phyloP scores from a whole-genome alignment of 1,140 invertebrate genomes.

The Drosophila nigromelanica region DNA sequence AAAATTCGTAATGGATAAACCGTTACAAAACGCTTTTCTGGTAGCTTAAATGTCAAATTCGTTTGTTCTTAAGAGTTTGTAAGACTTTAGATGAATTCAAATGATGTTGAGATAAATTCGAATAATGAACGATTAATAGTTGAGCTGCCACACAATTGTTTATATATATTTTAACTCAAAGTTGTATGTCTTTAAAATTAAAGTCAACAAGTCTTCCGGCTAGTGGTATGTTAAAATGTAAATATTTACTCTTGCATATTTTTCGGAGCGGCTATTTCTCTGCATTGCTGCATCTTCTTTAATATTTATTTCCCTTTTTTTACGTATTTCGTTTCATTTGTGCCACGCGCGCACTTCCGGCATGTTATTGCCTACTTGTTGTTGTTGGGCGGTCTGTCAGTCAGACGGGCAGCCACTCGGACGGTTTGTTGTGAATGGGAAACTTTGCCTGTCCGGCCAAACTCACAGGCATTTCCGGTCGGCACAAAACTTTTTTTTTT shows the following conservation, averaged over 20 bases:
- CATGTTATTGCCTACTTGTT: conserved; percentile 67
- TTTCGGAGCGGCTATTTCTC: conserved; percentile 51
- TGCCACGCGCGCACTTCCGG: conserved; percentile 75
- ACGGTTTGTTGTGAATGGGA: conserved; percentile 27
- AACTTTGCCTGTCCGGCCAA: conserved; percentile 58
- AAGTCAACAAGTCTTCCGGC: not conserved
- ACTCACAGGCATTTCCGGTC: conserved; percentile 72
- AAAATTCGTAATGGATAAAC: too few relatives aligned
- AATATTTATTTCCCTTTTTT: conserved; percentile 25
- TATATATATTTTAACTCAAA: too few relatives aligned
- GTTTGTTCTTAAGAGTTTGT: too few relatives aligned
- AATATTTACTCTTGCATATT: conserved; percentile 62
- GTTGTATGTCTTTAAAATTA: not conserved
- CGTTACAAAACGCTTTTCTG: too few relatives aligned
- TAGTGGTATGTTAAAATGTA: conserved; percentile 36
- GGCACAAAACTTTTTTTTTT: conserved; percentile 60
- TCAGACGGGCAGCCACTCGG: conserved; percentile 2
- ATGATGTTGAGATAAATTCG: too few relatives aligned
- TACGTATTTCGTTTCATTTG: conserved; percentile 55
- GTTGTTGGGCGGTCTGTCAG: conserved; percentile 27
- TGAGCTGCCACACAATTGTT: too few relatives aligned
- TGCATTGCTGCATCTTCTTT: conserved; percentile 36
- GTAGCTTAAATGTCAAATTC: too few relatives aligned
- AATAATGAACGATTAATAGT: too few relatives aligned
- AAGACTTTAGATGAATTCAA: too few relatives aligned